Conservation (phyloP, 2,888 invertebrate species). For the Parochlus steinenii region DNA sequence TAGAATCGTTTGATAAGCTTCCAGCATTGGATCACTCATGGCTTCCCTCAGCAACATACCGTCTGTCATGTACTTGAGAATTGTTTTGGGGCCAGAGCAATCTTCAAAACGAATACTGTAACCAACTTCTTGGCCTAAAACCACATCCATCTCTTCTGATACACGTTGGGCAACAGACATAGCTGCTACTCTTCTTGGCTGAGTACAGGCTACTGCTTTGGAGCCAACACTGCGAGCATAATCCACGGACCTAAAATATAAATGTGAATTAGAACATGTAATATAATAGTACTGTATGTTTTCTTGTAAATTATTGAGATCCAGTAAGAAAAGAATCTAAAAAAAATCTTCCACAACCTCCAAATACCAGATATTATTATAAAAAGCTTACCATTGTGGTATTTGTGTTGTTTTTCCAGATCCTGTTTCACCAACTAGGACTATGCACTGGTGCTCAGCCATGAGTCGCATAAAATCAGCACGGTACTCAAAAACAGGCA, state of each 20-base stretch:
- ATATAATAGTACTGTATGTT: not conserved
- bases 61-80: constrained; percentile 97
- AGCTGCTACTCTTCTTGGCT: constrained; percentile 93
- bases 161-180: constrained; percentile 99
- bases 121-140: constrained; percentile 79
- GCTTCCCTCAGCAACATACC: constrained; percentile 99
- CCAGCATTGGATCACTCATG: constrained; percentile 97
- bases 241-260: constrained; percentile 42
- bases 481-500: constrained; percentile 97
- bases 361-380: too few relatives aligned
- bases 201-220: constrained; percentile 88
- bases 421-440: constrained; percentile 98
- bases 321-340: constrained; percentile 1
- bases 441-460: constrained; percentile 85
- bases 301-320: not conserved
- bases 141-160: constrained; percentile 98
- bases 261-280: constrained; percentile 3
- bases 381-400: constrained; percentile 62
- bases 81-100: constrained; percentile 85
- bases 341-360: constrained; percentile 9
- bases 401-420: constrained; percentile 99
- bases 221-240: constrained; percentile 46
- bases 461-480: constrained; percentile 89
- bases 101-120: constrained; percentile 98
- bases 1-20: constrained; percentile 86